A percentile compares a stretch with the other conserved stretches of the same genome.
Conservation (phyloP, 23 tunicate species). For the Halocynthia aurantium region DNA sequence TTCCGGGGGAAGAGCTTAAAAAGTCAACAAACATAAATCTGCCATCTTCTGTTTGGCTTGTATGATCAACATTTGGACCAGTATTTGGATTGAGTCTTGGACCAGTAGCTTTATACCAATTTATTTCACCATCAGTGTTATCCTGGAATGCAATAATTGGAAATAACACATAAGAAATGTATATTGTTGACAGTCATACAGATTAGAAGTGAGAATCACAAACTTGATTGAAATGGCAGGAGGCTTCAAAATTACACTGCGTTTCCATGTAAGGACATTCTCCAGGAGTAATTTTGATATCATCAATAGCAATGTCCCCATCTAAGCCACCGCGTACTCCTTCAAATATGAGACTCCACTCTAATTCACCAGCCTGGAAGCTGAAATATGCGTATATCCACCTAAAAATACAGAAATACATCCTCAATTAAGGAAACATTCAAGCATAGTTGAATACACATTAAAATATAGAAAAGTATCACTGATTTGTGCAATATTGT, state of each 20-base stretch:
- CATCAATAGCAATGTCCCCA: constrained; percentile 96
- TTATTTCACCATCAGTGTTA: constrained; percentile 37
- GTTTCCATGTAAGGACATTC: constrained; percentile 52
- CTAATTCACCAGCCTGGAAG: constrained; percentile 21
- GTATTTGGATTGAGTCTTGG: constrained; percentile 55
- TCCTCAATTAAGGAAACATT: not conserved
- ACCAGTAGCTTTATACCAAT: constrained; percentile 51
- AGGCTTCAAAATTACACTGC: constrained; percentile 80
- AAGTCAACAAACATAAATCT: constrained; percentile 50
- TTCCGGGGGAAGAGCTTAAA: constrained; percentile 31
- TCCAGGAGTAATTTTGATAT: constrained; percentile 49
- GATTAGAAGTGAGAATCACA: not conserved
- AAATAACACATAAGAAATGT: not conserved
- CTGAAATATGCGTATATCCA: constrained; percentile 75
- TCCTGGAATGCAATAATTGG: constrained; percentile 6
- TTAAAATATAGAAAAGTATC: no score
- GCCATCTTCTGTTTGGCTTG: constrained; percentile 74
- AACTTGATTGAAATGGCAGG: constrained; percentile 67
- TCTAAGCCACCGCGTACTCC: constrained; percentile 56
- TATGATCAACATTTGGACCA: constrained; percentile 80
- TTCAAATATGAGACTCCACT: constrained; percentile 49
- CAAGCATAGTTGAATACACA: no score
- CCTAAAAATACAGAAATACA: constrained; percentile 22
- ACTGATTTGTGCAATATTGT: no score
- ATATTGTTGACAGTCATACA: not conserved